A percentile compares a stretch with the other conserved stretches of the same genome.
Evolutionary conservation across 2,797 vertebrate genomes (phyloP).

Genomic region (Hemitrygon akajei): DNA sequence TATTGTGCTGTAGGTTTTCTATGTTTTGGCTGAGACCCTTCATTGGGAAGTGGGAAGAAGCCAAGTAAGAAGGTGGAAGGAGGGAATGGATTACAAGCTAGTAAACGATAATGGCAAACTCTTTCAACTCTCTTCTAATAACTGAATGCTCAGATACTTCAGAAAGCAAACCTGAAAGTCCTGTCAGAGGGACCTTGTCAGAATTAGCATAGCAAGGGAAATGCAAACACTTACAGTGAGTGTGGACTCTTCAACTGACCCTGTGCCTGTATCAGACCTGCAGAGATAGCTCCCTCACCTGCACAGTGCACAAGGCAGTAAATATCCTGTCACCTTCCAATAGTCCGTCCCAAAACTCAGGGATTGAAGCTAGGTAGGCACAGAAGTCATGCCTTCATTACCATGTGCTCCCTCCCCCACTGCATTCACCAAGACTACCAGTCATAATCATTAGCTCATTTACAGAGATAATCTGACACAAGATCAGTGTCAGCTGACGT

Average conservation of each 20-base stretch:
- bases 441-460: conserved; percentile 25
- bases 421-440: not conserved
- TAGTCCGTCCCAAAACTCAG: not conserved
- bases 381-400: not conserved
- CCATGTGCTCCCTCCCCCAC: not conserved
- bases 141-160: not conserved
- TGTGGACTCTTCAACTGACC: not conserved
- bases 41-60: too few relatives aligned
- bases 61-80: too few relatives aligned
- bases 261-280: too few relatives aligned
- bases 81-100: too few relatives aligned
- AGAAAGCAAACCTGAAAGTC: not conserved
- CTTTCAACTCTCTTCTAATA: too few relatives aligned
- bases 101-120: too few relatives aligned
- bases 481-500: not conserved
- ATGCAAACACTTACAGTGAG: not conserved
- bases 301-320: not conserved
- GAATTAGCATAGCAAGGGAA: not conserved
- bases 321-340: not conserved
- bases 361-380: not conserved
- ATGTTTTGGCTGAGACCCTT: too few relatives aligned
- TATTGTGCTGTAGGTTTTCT: too few relatives aligned
- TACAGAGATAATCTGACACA: not conserved
- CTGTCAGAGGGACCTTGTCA: not conserved
- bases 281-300: not conserved